These are phyloP conservation scores for Muscidifurax raptorellus DNA, from an alignment of 1,140 invertebrate genomes.

Conservation along the genomic window DNA sequence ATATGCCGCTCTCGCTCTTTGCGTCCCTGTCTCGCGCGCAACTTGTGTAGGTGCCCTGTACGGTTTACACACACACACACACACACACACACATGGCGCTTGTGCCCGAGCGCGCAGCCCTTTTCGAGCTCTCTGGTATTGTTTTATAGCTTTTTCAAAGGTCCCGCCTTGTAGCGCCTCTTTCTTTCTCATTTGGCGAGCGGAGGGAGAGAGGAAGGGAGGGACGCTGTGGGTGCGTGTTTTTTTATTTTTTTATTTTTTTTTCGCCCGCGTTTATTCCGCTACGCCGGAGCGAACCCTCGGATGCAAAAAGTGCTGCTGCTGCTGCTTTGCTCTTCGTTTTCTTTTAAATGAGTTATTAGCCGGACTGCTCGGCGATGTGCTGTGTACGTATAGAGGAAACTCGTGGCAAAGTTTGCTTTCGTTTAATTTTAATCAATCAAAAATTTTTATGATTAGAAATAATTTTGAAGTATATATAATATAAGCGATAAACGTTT, in stretches of 20 bases:
- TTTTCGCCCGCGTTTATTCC: slow-evolving; percentile 5
- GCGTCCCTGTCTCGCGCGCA: not conserved
- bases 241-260: slow-evolving; percentile 27
- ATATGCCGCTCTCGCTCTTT: slow-evolving; percentile 11
- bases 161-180: slow-evolving; percentile 41
- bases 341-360: slow-evolving; percentile 44
- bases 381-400: slow-evolving; percentile 8
- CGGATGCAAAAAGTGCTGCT: not conserved
- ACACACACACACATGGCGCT: not conserved
- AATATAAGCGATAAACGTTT: not conserved
- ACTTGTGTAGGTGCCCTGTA: slow-evolving; percentile 26
- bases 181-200: slow-evolving; percentile 45
- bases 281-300: not conserved
- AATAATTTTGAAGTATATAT: no score
- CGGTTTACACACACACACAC: not conserved
- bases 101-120: slow-evolving; percentile 16
- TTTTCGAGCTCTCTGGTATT: slow-evolving; percentile 43
- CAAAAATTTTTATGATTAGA: not conserved
- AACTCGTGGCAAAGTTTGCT: not conserved
- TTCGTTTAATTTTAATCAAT: not conserved
- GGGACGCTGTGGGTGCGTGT: not conserved
- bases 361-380: not conserved
- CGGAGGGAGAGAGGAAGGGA: not conserved
- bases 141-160: slow-evolving; percentile 53
- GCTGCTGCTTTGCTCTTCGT: not conserved